Evolutionary conservation across 2,797 vertebrate genomes (phyloP), one percentile per base, ranked within the genome.

Genomic region (Mormyrus proboscirostris): DNA sequence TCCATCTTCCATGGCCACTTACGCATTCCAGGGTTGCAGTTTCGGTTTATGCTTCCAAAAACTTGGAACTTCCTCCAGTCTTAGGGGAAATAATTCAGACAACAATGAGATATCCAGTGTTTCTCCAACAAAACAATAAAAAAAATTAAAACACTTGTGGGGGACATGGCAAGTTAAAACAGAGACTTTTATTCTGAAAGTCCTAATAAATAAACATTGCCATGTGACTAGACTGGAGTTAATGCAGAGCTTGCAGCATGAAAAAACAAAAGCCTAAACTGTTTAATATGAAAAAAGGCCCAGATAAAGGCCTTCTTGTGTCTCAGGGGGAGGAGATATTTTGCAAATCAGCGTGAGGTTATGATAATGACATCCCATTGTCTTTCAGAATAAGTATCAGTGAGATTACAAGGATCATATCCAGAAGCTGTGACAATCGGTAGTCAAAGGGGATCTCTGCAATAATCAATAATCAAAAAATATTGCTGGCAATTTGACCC

Each of bases 301-400:
- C 8, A 12, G 9, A 62, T 62, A 89, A n/a, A 89, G 38, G n/a
- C 33, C 14, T 14, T 9, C 50, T 8, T 47, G 50, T 90, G 88
- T 88, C 79, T 6, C n/a, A 88, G 44, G 65, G 86, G 90, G 90
- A 90, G 92, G 89, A 49, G 25, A 25, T 16, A 41, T 53, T 91
- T 89, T 89, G 89, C 89, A 88, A 73, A 51, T 92, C 91, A 89
- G 89, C 90, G 57, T 57, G 89, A 93, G 90, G 90, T 90, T 90
- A 89, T 33, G 50, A 29, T 50, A 85, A 85, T 50, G 10, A 85
- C 12, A 5, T 85, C 19, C 12, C 9, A 50, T 50, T 25, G 12
- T 85, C 83, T 85, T 25, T 50, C n/a, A 14, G 25, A 25, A 85
- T 85, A 47, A 33, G 22, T 47, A 25, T 85, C 47, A 85, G 7